These are phyloP conservation scores for Lepidochitona cinerea DNA, from an alignment of 2,888 invertebrate genomes.

Conservation along the genomic window DNA sequence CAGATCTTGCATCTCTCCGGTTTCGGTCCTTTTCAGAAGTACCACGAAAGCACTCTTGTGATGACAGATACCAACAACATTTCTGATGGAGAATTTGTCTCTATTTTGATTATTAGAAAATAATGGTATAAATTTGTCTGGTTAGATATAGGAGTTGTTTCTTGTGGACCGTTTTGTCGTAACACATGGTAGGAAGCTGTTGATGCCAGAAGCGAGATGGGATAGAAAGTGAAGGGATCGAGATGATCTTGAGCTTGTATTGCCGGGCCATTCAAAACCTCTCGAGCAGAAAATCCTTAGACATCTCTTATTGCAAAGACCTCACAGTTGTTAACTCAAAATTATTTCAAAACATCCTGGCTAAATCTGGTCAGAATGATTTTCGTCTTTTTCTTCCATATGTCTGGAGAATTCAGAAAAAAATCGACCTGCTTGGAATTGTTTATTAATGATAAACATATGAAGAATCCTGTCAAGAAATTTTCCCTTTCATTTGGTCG, in stretches of 20 bases:
- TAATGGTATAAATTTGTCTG: neutral
- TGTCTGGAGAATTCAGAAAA: neutral
- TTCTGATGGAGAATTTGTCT: neutral
- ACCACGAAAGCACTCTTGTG: neutral
- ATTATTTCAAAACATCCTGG: constrained; percentile 3
- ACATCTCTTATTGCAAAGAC: neutral
- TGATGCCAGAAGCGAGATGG: too few relatives aligned
- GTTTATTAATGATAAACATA: constrained; percentile 13
- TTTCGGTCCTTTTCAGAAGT: neutral
- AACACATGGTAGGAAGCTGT: neutral
- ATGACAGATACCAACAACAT: constrained; percentile 2
- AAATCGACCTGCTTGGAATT: neutral
- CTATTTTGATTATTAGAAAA: neutral
- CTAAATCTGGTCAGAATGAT: neutral
- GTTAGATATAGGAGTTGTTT: too few relatives aligned
- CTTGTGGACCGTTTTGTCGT: neutral
- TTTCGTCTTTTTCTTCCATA: neutral
- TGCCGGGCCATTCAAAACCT: neutral
- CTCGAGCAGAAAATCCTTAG: neutral
- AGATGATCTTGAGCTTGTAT: neutral
- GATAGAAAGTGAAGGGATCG: too few relatives aligned
- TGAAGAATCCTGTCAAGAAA: constrained; percentile 1
- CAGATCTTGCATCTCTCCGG: too few relatives aligned
- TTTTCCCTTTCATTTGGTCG: neutral
- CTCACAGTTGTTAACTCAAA: neutral